Evolutionary conservation across 1,140 invertebrate genomes (phyloP).

Genomic region (Littorina saxatilis): DNA sequence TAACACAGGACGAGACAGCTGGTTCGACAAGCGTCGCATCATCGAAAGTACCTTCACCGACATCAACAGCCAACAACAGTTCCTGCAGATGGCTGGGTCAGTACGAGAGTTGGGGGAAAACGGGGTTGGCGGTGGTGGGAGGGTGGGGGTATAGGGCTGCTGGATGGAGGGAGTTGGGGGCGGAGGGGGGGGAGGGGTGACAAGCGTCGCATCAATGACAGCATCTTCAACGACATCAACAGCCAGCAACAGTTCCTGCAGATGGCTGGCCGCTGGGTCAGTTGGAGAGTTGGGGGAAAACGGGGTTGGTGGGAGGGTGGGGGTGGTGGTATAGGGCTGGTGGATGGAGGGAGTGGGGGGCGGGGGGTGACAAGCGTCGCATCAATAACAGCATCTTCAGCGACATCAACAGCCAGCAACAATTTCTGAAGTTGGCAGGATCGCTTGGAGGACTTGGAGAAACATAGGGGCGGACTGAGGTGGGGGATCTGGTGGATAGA

Average conservation of each 20-base stretch:
- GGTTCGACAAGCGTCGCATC: slow-evolving; percentile 56
- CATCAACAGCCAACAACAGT: slow-evolving; percentile 26
- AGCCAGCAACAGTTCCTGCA: neutral
- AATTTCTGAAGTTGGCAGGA: too few species aligned
- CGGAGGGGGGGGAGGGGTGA: too few species aligned
- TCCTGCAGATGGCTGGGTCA: neutral
- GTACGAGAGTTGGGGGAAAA: neutral
- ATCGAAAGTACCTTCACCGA: slow-evolving; percentile 61
- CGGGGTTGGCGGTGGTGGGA: neutral
- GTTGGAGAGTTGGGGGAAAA: neutral
- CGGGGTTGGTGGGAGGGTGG: too few species aligned
- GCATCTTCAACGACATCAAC: slow-evolving; percentile 56
- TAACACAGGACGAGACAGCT: slow-evolving; percentile 54
- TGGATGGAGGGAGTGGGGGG: too few species aligned
- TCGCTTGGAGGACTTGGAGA: too few species aligned
- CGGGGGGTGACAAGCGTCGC: too few species aligned
- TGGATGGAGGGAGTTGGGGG: neutral
- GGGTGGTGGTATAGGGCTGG: neutral
- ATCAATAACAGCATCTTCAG: too few species aligned
- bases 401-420: too few species aligned
- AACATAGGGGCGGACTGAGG: too few species aligned
- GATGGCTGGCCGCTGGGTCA: neutral
- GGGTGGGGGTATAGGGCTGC: too few species aligned
- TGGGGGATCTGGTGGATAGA: too few species aligned
- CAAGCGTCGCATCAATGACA: slow-evolving; percentile 53